Evolutionary conservation across 2,888 invertebrate genomes (phyloP).

Genomic region (Subacronicta megacephala): DNA sequence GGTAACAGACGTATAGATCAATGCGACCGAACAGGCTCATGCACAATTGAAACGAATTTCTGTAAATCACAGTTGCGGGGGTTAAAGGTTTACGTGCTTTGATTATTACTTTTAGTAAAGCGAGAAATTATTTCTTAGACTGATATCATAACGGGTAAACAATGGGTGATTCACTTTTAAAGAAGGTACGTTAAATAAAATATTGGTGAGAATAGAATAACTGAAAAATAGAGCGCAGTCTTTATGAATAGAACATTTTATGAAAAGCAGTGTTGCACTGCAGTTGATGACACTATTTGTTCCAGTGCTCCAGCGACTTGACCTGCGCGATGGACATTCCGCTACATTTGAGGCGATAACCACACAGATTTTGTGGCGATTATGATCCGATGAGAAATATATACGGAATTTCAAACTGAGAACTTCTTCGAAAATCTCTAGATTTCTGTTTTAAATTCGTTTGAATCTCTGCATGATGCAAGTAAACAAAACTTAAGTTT

Average conservation of each 20-base stretch:
- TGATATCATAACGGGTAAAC: too few relatives aligned
- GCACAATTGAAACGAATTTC: too few relatives aligned
- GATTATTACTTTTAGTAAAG: too few relatives aligned
- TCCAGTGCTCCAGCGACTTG: conserved; percentile 51
- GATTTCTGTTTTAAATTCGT: neutral
- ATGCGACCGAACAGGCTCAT: too few relatives aligned
- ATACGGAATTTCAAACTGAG: neutral
- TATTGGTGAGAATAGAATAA: conserved; percentile 18
- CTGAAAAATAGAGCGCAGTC: conserved; percentile 21
- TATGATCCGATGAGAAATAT: conserved; percentile 18
- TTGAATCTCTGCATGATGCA: too few relatives aligned
- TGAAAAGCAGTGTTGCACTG: conserved; percentile 47
- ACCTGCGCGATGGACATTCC: conserved; percentile 30
- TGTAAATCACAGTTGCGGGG: too few relatives aligned
- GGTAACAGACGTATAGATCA: too few relatives aligned
- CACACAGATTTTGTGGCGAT: conserved; percentile 19
- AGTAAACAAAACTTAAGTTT: too few relatives aligned
- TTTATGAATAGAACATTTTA: conserved; percentile 13
- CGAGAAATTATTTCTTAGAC: too few relatives aligned
- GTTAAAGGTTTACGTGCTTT: too few relatives aligned
- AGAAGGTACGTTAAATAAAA: neutral
- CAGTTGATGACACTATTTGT: conserved; percentile 62
- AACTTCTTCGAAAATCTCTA: neutral
- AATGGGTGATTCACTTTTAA: neutral
- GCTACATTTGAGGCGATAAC: conserved; percentile 43